Base-by-base conservation (phyloP, 2,113 vertebrate genomes). In the Tinamus guttatus region DNA sequence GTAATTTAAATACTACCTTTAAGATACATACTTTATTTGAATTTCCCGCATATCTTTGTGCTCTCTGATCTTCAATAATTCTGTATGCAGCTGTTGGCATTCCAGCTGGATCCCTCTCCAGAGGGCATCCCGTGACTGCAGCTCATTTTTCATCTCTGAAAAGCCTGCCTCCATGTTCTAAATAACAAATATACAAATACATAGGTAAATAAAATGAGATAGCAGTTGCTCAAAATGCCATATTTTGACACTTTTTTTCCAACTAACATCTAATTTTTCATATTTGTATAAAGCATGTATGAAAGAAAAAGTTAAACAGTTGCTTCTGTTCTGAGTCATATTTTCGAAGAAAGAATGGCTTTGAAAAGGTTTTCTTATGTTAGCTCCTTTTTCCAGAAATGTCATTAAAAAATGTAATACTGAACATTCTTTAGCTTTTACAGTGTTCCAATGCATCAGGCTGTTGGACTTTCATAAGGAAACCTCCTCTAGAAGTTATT, bases 101-200 rank as follows among this genome's bases (percentile, higher is more conserved):
- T 98, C 97, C 93, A 96, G 81, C 43, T 98, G 97, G 73, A 96
- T 92, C 49, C 95, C 97, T 89, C 95, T 96, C 95, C 98, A 94
- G 71, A 98, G 96, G 83, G 97, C 84, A 47, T 98, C 96, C 20
- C 90, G 95, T 77, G 97, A 97, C 54, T 98, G 97, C n/a, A 98
- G 91, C 89, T 98, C 98, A 83, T 79, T 97, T 93, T 93, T 98
- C 43, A 98, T 97, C 74, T 98, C 97, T 63, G 88, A 95, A 87
- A 98, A 81, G 13, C 96, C 95, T 81, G 92, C 96, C 90, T 98
- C 98, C 93, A 98, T 97, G 47, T 90, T 96, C 98, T 98, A 89
- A 90, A 96, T 60, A 87, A 97, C 41, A 93, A 84, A 85, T 3
- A 78, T 75, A 90, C 97, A 76, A 40, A 91, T 24, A 90, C 91